Percentiles rank a stretch among this genome's conserved stretches.
phyloP scores from a whole-genome alignment of 1,140 invertebrate species.

The Pygmarrhopalites habei region DNA sequence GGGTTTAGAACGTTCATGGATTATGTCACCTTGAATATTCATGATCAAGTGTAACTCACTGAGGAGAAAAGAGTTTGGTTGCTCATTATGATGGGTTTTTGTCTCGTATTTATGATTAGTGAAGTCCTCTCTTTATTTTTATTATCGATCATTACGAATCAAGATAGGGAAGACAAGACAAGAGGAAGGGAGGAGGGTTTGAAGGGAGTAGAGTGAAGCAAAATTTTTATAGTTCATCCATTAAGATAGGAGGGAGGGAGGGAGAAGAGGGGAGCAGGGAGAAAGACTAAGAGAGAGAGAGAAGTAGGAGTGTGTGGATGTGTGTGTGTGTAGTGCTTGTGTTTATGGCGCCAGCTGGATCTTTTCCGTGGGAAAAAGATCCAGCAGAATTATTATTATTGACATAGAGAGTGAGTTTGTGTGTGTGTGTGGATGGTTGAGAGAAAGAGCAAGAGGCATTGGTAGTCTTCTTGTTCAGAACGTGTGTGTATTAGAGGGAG shows the following conservation, averaged over 20 bases:
- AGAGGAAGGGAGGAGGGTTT: no score
- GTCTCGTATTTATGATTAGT: neutral
- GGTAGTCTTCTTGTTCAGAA: neutral
- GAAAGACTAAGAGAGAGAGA: neutral
- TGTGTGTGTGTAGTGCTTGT: neutral
- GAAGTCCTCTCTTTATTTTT: neutral
- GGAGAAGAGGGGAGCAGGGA: neutral
- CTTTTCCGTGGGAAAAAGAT: slow-evolving; percentile 2
- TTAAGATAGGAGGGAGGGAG: neutral
- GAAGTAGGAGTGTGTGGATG: neutral
- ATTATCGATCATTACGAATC: neutral
- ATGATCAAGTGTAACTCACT: no score
- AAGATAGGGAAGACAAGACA: no score
- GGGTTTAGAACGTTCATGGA: no score
- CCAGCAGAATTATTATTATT: neutral
- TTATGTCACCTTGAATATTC: no score
- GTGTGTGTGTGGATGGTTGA: no score
- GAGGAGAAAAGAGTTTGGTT: no score
- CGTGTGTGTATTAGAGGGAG: neutral
- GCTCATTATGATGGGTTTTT: neutral
- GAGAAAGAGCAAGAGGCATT: no score
- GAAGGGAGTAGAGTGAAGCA: no score
- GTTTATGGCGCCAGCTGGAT: slow-evolving; percentile 5
- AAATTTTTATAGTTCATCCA: no score
- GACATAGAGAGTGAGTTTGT: neutral